These are phyloP conservation scores for Hypomesus transpacificus DNA, from an alignment of 2,113 vertebrate species.

Conservation along the genomic window DNA sequence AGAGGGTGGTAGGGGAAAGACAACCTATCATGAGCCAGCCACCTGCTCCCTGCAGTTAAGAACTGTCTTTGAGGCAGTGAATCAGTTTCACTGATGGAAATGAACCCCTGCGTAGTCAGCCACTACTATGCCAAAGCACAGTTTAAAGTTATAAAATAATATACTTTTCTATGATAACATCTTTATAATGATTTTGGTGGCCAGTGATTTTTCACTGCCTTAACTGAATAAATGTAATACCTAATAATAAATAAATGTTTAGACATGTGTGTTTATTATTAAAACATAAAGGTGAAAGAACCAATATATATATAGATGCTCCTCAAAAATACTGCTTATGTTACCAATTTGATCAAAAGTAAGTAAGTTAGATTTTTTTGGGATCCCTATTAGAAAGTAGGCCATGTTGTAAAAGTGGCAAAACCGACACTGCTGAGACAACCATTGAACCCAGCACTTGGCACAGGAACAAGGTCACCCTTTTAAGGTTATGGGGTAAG, in stretches of 20 bases:
- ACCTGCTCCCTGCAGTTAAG: slow-evolving; percentile 54
- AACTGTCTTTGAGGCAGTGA: slow-evolving; percentile 33
- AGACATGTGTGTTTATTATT: too few species aligned
- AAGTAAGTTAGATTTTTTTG: too few species aligned
- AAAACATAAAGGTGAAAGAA: too few species aligned
- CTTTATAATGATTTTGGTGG: too few species aligned
- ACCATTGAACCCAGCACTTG: slow-evolving; percentile 37
- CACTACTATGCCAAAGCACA: not conserved
- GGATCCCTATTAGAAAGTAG: not conserved
- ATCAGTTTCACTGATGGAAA: slow-evolving; percentile 52
- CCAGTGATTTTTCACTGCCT: too few species aligned
- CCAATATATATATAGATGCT: too few species aligned
- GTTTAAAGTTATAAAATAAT: too few species aligned
- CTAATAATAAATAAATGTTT: too few species aligned
- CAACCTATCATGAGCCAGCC: slow-evolving; percentile 49
- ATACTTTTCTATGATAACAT: not conserved
- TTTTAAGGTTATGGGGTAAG: slow-evolving; percentile 57
- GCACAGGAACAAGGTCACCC: slow-evolving; percentile 54
- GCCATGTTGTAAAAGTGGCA: not conserved
- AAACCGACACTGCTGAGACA: slow-evolving; percentile 16
- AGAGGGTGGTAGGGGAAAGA: slow-evolving; percentile 54
- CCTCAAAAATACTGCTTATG: too few species aligned
- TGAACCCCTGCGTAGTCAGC: not conserved
- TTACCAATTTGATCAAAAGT: not conserved
- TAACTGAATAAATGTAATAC: too few species aligned